Evolutionary conservation across 2,888 invertebrate genomes (phyloP).

Genomic region (Calameuta filiformis): DNA sequence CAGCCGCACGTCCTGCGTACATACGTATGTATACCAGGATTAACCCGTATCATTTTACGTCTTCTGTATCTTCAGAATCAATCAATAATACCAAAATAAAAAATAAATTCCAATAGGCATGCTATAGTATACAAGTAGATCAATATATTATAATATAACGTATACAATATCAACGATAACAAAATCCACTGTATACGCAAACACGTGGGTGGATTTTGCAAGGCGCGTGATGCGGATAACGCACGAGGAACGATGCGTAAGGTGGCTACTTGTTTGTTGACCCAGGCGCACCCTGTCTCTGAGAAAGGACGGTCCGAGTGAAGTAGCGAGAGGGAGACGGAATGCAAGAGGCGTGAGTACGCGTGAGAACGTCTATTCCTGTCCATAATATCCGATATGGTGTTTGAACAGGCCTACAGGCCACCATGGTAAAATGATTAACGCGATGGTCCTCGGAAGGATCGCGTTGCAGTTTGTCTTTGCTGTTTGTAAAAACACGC

Average conservation of each 20-base stretch:
- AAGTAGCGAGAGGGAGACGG: conserved; percentile 6
- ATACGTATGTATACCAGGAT: neutral
- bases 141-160: neutral
- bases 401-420: conserved; percentile 34
- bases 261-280: conserved; percentile 41
- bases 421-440: conserved; percentile 36
- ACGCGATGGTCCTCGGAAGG: conserved; percentile 21
- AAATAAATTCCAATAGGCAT: neutral
- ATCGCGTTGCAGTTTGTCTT: conserved; percentile 19
- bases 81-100: neutral
- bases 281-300: conserved; percentile 37
- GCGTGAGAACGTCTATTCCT: conserved; percentile 40
- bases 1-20: neutral
- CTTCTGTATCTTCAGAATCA: neutral
- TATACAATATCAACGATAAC: neutral
- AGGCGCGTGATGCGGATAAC: neutral
- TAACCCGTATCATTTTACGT: neutral
- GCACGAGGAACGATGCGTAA: conserved; percentile 14
- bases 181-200: neutral
- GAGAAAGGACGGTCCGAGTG: conserved; percentile 9
- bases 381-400: conserved; percentile 30
- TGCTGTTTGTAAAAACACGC: conserved; percentile 12
- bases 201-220: neutral
- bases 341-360: conserved; percentile 2
- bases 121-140: neutral